These are phyloP conservation scores for Thumatha senex DNA, from an alignment of 2,888 invertebrate genomes.

Conservation along the genomic window DNA sequence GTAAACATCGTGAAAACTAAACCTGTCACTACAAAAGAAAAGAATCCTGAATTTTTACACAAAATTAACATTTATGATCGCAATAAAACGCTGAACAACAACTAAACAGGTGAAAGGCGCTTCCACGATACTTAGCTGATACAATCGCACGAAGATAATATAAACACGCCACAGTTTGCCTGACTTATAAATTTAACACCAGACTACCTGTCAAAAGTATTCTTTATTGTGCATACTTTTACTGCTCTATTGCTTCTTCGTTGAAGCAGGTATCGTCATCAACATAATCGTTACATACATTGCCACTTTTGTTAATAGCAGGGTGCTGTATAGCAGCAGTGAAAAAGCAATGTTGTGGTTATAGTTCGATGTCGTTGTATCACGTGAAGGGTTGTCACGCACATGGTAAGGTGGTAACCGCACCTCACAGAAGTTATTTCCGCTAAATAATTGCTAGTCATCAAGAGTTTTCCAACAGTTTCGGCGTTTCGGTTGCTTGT, in stretches of 20 bases:
- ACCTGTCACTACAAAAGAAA: conserved; percentile 17
- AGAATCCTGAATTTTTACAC: conserved; percentile 45
- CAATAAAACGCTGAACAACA: conserved; percentile 46
- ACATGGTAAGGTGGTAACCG: conserved; percentile 41
- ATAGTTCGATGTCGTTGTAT: conserved; percentile 21
- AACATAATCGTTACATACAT: conserved; percentile 36
- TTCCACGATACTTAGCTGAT: conserved; percentile 46
- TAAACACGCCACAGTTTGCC: conserved; percentile 57
- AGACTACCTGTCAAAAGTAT: conserved; percentile 56
- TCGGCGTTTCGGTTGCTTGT: conserved; percentile 30
- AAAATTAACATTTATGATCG: conserved; percentile 54
- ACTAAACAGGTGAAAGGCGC: conserved; percentile 38
- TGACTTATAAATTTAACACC: conserved; percentile 69
- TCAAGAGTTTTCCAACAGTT: conserved; percentile 50
- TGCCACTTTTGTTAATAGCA: conserved; percentile 38
- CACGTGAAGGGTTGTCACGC: conserved; percentile 38
- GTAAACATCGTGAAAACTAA: conserved; percentile 16
- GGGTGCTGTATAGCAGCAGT: conserved; percentile 25
- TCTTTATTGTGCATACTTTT: conserved; percentile 22
- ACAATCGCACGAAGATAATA: conserved; percentile 47
- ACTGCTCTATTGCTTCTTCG: background rate
- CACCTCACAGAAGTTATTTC: conserved; percentile 56
- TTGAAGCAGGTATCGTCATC: background rate
- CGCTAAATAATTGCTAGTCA: conserved; percentile 66
- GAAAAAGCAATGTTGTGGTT: conserved; percentile 39